Evolutionary conservation across 2,888 invertebrate species (phyloP), one percentile per base, ranked within the genome.

Genomic region (Acronicta alni): DNA sequence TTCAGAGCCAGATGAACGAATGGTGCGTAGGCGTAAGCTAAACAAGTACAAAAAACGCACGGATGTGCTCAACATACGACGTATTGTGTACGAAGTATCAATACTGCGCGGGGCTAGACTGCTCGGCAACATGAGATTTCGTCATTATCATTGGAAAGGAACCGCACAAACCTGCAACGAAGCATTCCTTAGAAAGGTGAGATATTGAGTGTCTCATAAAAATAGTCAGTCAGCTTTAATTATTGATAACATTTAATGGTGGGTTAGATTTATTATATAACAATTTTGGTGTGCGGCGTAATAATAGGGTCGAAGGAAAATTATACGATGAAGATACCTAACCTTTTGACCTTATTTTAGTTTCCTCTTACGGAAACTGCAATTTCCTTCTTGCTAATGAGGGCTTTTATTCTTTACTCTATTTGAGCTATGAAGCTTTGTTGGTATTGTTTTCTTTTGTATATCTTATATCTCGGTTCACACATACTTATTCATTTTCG

Each of bases 131-230:
- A 95, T 96, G 46, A 93, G 96, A 71, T 97, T 95, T 87, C 95
- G 96, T 45, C 98, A 98, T 88, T 96, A 97, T 80, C 98, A 98
- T 90, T 97, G 97, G 96, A 97, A 97, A 82, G 96, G 97, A 67
- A 97, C 97, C 41, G 97, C 97, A 57, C 97, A 97, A 88, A 97
- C 97, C 80, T 98, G 98, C 94, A 98, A 98, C 87, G 97, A 98
- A 89, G 95, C 96, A 81, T 98, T 98, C 93, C 95, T 98, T 64
- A 96, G 97, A 91, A 98, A 98, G 97, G 98, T 98, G 94, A 94
- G 93, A 73, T 57, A 54, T 52, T 39, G 42, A 12, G 38, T 39
- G 37, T 16, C 9, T 67, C 47, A 41, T 17, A 46, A 49, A 18
- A 57, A 18, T 47, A 41, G n/a, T n/a, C 7, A 43, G 15, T n/a